Conservation (phyloP, 2,888 invertebrate genomes). For the Pseudeuparius sepicola region DNA sequence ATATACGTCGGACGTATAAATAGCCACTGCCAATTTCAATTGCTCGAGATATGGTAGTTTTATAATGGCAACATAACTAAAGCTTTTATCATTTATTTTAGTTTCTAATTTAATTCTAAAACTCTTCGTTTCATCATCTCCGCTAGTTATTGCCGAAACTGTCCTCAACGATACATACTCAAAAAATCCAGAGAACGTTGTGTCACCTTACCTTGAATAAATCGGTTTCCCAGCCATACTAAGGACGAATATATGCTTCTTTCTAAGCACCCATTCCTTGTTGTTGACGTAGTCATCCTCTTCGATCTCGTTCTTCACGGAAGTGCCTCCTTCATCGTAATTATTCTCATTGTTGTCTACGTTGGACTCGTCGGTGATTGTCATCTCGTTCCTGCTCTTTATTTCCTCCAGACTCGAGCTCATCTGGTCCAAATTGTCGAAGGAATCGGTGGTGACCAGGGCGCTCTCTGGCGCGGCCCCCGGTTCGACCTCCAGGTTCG, state of each 20-base stretch:
- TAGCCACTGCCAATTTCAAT: too few species aligned
- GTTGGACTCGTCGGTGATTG: constrained; percentile 25
- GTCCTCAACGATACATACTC: too few species aligned
- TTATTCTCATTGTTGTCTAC: constrained; percentile 26
- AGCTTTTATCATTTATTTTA: too few species aligned
- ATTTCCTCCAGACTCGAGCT: constrained; percentile 53
- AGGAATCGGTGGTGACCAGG: constrained; percentile 60
- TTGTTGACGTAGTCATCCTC: constrained; percentile 51
- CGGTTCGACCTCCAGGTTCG: constrained; percentile 40
- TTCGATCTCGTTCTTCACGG: background rate
- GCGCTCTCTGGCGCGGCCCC: constrained; percentile 56
- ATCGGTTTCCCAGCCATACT: constrained; percentile 96
- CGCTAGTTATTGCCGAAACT: too few species aligned
- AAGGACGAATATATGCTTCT: constrained; percentile 88
- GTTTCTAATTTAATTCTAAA: too few species aligned
- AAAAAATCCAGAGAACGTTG: too few species aligned
- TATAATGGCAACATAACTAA: too few species aligned
- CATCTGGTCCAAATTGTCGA: constrained; percentile 60
- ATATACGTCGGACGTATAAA: too few species aligned
- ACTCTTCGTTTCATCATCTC: too few species aligned
- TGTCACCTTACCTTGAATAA: constrained; percentile 84
- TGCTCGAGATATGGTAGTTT: too few species aligned
- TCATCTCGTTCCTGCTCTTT: constrained; percentile 41
- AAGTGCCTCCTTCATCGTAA: background rate
- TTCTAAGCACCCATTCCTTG: constrained; percentile 64